Base-by-base conservation (phyloP, 2,797 vertebrate genomes). In the Synanceia verrucosa region DNA sequence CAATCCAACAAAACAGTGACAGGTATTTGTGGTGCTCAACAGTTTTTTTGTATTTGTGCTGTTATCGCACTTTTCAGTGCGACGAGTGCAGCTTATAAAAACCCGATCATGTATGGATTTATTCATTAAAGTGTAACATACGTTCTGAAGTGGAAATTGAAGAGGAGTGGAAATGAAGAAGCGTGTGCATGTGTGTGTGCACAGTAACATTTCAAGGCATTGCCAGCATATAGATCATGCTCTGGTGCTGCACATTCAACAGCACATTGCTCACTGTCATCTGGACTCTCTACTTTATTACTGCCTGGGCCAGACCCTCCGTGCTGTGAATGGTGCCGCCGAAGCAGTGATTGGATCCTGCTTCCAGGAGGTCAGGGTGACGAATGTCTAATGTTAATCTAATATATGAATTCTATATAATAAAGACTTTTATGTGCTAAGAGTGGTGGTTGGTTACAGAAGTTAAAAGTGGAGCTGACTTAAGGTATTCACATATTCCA, bases 111-210 rank as follows among this genome's bases (percentile, higher is more conserved):
- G 4, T 63, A 82, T 86, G 64, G 58, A 90, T 85, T 69, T 81
- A 80, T 89, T 83, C 76, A 83, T 83, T 83, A 84, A 88, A 84
- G 5, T 34, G 16, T 48, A 62, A 73, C 76, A 75, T 37, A 33
- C 29, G 37, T 36, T 19, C 56, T 8, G 64, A 23, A 58, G 44
- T 70, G 43, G 47, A 66, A 63, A 58, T 43, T 29, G 48, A 70
- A 71, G 59, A 33, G 33, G 31, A 56, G 36, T 10, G 50, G 68
- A 62, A 66, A 72, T 18, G 29, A 67, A 14, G 14, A 28, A 24
- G 19, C 29, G n/a, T 18, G 44, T 47, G 33, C 8, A 5, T 39
- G 24, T 34, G 36, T 41, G 18, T 56, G 39, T 16, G 6, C 72
- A 57, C 44, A 50, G 48, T 12, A 51, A 73, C 79, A 76, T 59